Evolutionary conservation across 2,888 invertebrate genomes (phyloP).

Genomic region (Agonum fuliginosum): DNA sequence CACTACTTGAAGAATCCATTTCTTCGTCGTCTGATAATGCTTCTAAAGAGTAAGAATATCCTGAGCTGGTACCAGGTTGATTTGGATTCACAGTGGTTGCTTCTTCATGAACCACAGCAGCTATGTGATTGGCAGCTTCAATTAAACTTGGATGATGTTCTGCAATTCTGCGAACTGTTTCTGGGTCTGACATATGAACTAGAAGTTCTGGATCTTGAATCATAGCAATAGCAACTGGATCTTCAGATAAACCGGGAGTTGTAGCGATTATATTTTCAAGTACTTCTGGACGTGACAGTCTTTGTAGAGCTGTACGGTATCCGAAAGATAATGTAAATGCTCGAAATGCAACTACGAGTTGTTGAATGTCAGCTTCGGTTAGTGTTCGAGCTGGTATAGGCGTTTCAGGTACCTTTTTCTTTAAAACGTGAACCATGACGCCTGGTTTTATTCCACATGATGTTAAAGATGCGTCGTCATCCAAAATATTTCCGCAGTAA

Average conservation of each 20-base stretch:
- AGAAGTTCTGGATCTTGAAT: constrained; percentile 86
- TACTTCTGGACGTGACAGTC: constrained; percentile 72
- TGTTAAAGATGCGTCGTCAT: constrained; percentile 76
- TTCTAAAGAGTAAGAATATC: constrained; percentile 75
- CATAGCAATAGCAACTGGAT: constrained; percentile 84
- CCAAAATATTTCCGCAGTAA: constrained; percentile 83
- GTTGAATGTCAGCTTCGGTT: constrained; percentile 78
- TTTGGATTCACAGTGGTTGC: constrained; percentile 75
- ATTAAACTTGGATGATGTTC: constrained; percentile 82
- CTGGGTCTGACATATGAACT: constrained; percentile 80
- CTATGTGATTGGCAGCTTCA: constrained; percentile 81
- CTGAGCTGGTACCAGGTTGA: constrained; percentile 74
- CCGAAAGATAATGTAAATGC: constrained; percentile 78
- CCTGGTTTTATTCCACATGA: constrained; percentile 79
- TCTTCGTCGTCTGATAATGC: constrained; percentile 75
- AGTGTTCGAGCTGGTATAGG: constrained; percentile 73
- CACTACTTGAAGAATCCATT: constrained; percentile 72
- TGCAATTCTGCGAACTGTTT: constrained; percentile 81
- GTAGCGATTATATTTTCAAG: constrained; percentile 82
- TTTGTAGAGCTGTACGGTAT: constrained; percentile 80
- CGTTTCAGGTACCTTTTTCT: constrained; percentile 71
- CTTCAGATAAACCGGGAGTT: constrained; percentile 81
- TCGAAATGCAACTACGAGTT: constrained; percentile 78
- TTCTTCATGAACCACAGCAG: constrained; percentile 75
- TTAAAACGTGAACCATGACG: constrained; percentile 76